These are phyloP conservation scores for Lepus americanus DNA, from an alignment of 2,113 vertebrate species.

Conservation along the genomic window DNA sequence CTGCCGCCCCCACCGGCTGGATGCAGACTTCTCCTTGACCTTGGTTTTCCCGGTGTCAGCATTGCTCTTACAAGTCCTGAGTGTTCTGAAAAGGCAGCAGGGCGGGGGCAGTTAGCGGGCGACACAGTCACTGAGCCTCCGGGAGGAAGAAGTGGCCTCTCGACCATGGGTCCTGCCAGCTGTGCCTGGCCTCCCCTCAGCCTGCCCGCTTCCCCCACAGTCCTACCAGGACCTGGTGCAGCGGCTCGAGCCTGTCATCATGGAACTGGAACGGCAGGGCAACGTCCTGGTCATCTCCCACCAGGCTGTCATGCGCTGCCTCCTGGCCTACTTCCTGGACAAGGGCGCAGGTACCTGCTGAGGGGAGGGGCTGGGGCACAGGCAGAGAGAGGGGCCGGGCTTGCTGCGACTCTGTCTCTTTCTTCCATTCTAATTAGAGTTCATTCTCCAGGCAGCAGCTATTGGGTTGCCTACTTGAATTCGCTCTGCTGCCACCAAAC, in stretches of 20 bases:
- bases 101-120: not conserved
- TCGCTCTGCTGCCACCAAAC: not conserved
- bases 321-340: conserved; percentile 98
- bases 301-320: conserved; percentile 98
- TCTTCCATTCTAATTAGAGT: conserved; percentile 37
- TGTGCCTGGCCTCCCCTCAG: conserved; percentile 21
- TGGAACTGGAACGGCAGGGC: conserved; percentile 98
- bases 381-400: not conserved
- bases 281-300: conserved; percentile 96
- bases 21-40: conserved; percentile 11
- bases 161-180: conserved; percentile 39
- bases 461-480: not conserved
- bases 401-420: not conserved
- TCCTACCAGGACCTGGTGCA: conserved; percentile 99
- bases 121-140: not conserved
- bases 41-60: not conserved
- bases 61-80: conserved; percentile 43
- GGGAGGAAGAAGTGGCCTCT: conserved; percentile 8
- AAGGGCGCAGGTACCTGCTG: conserved; percentile 93
- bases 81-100: not conserved
- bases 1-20: not conserved
- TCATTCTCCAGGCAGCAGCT: conserved; percentile 64
- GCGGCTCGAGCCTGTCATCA: conserved; percentile 96
- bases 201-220: conserved; percentile 84
- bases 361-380: not conserved